Percentiles rank a stretch among this genome's conserved stretches.
phyloP scores from a whole-genome alignment of 2,888 invertebrate species.

The Ochropleura plecta region DNA sequence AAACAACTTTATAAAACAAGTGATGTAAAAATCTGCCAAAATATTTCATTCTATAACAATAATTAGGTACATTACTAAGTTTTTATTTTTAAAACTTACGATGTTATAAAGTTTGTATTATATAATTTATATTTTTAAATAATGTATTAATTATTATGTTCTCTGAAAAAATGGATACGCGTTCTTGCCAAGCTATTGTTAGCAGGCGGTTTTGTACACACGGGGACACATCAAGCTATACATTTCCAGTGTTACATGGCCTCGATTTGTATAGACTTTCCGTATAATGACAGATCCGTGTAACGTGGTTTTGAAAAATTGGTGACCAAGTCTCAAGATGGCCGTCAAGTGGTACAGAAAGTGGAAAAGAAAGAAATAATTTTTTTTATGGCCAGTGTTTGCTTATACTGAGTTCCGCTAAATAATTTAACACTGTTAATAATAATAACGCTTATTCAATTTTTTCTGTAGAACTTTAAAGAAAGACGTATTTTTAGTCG shows the following conservation, averaged over 20 bases:
- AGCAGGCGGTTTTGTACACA: constrained; percentile 3
- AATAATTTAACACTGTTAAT: neutral
- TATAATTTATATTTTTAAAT: constrained; percentile 28
- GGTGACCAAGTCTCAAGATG: neutral
- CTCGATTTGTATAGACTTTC: too few species aligned
- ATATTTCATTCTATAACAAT: constrained; percentile 23
- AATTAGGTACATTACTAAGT: constrained; percentile 36
- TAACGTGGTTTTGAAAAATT: too few species aligned
- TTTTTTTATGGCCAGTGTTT: neutral
- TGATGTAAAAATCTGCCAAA: constrained; percentile 51
- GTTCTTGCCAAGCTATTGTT: neutral
- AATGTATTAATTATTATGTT: constrained; percentile 15
- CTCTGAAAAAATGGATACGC: constrained; percentile 31
- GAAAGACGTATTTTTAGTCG: constrained; percentile 52
- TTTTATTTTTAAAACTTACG: constrained; percentile 51
- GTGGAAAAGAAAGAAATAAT: too few species aligned
- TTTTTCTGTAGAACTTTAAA: constrained; percentile 18
- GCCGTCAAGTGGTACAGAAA: neutral
- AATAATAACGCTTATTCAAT: constrained; percentile 8
- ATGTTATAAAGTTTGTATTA: constrained; percentile 12
- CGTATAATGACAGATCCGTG: too few species aligned
- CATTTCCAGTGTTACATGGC: too few species aligned
- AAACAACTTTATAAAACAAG: constrained; percentile 8
- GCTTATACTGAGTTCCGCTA: neutral
- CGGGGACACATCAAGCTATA: too few species aligned